These are phyloP conservation scores for Pogonognathellus flavescens DNA, from an alignment of 1,140 invertebrate species.

Conservation along the genomic window DNA sequence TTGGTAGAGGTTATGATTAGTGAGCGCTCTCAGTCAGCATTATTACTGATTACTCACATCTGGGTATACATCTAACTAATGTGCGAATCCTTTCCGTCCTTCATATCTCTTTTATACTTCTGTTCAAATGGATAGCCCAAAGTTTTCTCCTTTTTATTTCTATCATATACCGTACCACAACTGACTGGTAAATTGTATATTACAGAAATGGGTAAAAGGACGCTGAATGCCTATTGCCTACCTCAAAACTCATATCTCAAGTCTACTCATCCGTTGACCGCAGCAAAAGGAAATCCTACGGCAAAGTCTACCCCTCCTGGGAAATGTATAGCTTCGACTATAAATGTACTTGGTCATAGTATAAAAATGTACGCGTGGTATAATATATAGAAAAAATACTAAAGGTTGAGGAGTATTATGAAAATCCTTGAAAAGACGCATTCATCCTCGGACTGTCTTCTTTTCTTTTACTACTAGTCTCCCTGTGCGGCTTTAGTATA, in stretches of 20 bases:
- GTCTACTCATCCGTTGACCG: slow-evolving; percentile 35
- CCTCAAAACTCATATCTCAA: neutral
- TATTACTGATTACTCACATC: neutral
- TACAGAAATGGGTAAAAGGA: neutral
- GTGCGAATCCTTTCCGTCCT: neutral
- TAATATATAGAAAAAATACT: neutral
- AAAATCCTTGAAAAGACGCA: slow-evolving; percentile 46
- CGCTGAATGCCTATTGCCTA: neutral
- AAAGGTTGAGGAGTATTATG: slow-evolving; percentile 14
- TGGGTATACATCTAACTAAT: neutral
- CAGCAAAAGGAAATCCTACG: slow-evolving; percentile 21
- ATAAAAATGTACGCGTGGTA: neutral
- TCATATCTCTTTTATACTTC: slow-evolving; percentile 5
- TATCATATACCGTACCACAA: neutral
- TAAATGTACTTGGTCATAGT: neutral
- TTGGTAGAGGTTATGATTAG: neutral
- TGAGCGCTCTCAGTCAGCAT: neutral
- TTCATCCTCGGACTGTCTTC: slow-evolving; percentile 39
- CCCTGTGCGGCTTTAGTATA: neutral
- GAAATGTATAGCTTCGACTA: slow-evolving; percentile 11
- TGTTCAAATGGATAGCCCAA: neutral
- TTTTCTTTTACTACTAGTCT: neutral
- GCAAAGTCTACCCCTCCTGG: slow-evolving; percentile 8
- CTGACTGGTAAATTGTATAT: neutral
- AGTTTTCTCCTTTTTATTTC: neutral